Percentiles rank a stretch among this genome's conserved stretches.
phyloP scores from a whole-genome alignment of 2,888 invertebrate genomes.

The Endomychus coccineus region DNA sequence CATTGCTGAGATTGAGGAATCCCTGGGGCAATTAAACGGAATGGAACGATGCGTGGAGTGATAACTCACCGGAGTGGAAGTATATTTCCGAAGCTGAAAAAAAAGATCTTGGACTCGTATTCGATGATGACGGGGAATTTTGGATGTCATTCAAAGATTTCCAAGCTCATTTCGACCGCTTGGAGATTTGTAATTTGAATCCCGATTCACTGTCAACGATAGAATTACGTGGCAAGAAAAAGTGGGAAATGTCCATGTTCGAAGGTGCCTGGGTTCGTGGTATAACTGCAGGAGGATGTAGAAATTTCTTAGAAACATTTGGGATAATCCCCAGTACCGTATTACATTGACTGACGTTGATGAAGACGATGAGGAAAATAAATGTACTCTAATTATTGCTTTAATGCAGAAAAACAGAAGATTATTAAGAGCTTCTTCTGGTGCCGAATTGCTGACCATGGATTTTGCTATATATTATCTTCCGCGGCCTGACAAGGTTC shows the following conservation, averaged over 20 bases:
- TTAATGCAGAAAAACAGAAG: conserved; percentile 96
- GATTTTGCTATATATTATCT: conserved; percentile 90
- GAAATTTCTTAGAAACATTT: conserved; percentile 84
- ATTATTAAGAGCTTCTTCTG: conserved; percentile 81
- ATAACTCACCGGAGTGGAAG: conserved; percentile 88
- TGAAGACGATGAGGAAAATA: conserved; percentile 83
- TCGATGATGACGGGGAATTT: conserved; percentile 93
- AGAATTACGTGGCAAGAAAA: conserved; percentile 55
- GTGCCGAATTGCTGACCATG: conserved; percentile 87
- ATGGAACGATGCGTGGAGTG: conserved; percentile 94
- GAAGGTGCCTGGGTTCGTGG: conserved; percentile 90
- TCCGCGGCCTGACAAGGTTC: conserved; percentile 56
- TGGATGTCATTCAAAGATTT: conserved; percentile 96
- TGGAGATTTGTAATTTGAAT: conserved; percentile 94
- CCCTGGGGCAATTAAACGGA: conserved; percentile 95
- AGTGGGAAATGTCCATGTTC: conserved; percentile 90
- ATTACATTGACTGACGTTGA: conserved; percentile 69
- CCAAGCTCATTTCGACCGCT: conserved; percentile 65
- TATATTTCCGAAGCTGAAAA: conserved; percentile 80
- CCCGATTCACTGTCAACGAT: conserved; percentile 84
- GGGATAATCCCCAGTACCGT: conserved; percentile 88
- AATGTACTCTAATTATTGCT: conserved; percentile 89
- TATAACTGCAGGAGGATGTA: conserved; percentile 93
- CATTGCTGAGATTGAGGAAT: conserved; percentile 77
- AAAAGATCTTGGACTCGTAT: conserved; percentile 77